phyloP scores from a whole-genome alignment of 2,113 vertebrate species.

The Shinisaurus crocodilurus region DNA sequence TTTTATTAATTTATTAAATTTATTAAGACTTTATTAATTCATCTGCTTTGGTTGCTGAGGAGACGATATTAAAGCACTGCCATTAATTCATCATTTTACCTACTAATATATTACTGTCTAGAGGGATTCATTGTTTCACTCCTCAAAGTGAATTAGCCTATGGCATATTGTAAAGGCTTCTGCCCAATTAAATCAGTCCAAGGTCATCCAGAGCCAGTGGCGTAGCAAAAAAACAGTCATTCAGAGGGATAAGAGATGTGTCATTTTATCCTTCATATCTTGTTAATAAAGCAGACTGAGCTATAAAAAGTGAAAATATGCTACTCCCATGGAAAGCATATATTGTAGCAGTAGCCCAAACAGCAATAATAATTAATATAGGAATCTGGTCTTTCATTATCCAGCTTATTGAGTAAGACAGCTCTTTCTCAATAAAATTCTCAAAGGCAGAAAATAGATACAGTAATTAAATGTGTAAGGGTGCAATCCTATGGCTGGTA shows the following conservation, averaged over 20 bases:
- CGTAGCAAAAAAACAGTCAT: slow-evolving; percentile 48
- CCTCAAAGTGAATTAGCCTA: slow-evolving; percentile 68
- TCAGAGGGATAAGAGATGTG: slow-evolving; percentile 55
- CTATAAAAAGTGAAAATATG: slow-evolving; percentile 31
- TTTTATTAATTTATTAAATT: too few relatives aligned
- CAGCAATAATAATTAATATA: slow-evolving; percentile 47
- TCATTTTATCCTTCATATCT: slow-evolving; percentile 10
- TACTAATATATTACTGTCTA: slow-evolving; percentile 76
- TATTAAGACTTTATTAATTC: slow-evolving; percentile 77
- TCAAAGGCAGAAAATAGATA: slow-evolving; percentile 31
- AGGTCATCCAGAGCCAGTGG: slow-evolving; percentile 62
- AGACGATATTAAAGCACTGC: slow-evolving; percentile 67
- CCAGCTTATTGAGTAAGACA: slow-evolving; percentile 55
- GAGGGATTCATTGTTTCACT: slow-evolving; percentile 76
- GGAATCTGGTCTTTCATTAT: slow-evolving; percentile 54
- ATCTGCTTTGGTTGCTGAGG: slow-evolving; percentile 71
- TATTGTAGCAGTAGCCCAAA: slow-evolving; percentile 50
- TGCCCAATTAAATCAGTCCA: slow-evolving; percentile 75
- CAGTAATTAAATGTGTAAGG: not conserved
- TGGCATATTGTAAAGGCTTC: slow-evolving; percentile 75
- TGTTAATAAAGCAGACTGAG: not conserved
- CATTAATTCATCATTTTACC: slow-evolving; percentile 77
- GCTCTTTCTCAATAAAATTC: slow-evolving; percentile 54
- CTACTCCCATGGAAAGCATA: slow-evolving; percentile 51
- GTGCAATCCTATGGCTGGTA: too few relatives aligned